These are phyloP conservation scores for Aphidius gifuensis DNA, from an alignment of 1,140 invertebrate genomes.

Conservation along the genomic window DNA sequence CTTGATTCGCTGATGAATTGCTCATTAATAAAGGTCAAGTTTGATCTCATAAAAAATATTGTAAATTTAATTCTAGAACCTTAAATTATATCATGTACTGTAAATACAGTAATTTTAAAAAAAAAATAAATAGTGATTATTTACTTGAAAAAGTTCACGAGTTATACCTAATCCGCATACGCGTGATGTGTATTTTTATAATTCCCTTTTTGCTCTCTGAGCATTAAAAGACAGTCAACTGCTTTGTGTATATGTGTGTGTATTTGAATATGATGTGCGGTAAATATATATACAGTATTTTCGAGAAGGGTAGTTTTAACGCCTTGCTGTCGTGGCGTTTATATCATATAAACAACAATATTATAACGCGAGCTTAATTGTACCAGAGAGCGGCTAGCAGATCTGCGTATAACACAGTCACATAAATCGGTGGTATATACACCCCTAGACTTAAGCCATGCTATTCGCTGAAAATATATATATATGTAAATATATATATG, in stretches of 20 bases:
- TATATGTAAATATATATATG: too few relatives aligned
- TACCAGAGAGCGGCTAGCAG: slow-evolving; percentile 39
- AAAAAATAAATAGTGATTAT: too few relatives aligned
- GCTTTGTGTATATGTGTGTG: too few relatives aligned
- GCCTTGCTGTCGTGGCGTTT: slow-evolving; percentile 43
- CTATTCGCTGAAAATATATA: not conserved
- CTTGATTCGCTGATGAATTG: too few relatives aligned
- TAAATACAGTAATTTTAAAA: too few relatives aligned
- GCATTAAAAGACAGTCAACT: slow-evolving; percentile 4
- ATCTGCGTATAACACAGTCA: slow-evolving; percentile 41
- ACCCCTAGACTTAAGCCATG: not conserved
- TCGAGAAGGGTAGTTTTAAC: slow-evolving; percentile 33
- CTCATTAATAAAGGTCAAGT: too few relatives aligned
- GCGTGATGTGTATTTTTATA: not conserved
- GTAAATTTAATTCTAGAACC: too few relatives aligned
- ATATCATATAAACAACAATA: slow-evolving; percentile 50
- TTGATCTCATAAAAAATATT: too few relatives aligned
- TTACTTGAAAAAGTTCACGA: too few relatives aligned
- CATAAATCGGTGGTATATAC: slow-evolving; percentile 43
- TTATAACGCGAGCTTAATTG: slow-evolving; percentile 56
- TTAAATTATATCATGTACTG: too few relatives aligned
- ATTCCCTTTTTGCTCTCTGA: not conserved
- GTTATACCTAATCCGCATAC: too few relatives aligned
- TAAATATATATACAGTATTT: slow-evolving; percentile 24
- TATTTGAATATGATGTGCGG: slow-evolving; percentile 12